Percentiles rank a stretch among this genome's conserved stretches.
Conservation (phyloP, 2,113 vertebrate genomes). For the Phoxinus phoxinus region DNA sequence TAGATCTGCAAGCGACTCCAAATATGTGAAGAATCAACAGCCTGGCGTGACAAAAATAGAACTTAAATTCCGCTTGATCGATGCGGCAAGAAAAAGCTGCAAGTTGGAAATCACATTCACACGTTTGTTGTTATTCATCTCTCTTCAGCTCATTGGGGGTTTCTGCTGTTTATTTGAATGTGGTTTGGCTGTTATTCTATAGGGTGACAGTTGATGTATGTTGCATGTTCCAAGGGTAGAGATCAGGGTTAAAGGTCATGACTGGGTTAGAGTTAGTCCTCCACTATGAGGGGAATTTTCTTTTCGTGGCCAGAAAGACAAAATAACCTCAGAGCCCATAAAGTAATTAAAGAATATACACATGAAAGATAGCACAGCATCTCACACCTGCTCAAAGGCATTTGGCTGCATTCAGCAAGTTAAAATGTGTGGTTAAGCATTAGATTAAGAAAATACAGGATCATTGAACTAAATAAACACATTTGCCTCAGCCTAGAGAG, state of each 20-base stretch:
- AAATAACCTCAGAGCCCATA: slow-evolving; percentile 7
- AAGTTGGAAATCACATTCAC: background rate
- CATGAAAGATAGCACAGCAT: background rate
- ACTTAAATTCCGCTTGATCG: background rate
- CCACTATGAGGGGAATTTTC: slow-evolving; percentile 15
- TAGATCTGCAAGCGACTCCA: slow-evolving; percentile 37
- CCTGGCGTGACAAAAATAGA: background rate
- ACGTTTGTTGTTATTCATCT: background rate
- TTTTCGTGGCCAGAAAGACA: slow-evolving; percentile 22
- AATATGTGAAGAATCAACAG: slow-evolving; percentile 37
- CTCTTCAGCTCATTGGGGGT: background rate
- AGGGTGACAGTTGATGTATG: slow-evolving; percentile 23
- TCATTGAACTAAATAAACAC: slow-evolving; percentile 21
- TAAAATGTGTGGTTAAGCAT: slow-evolving; percentile 13
- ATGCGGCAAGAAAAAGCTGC: background rate
- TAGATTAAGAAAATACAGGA: slow-evolving; percentile 2
- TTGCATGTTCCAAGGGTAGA: slow-evolving; percentile 28
- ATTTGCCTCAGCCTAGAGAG: background rate
- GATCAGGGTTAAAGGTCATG: slow-evolving; percentile 38
- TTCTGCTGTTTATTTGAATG: background rate
- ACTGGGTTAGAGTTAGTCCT: slow-evolving; percentile 12
- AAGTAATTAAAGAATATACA: background rate
- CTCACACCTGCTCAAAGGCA: background rate
- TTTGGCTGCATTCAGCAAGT: background rate
- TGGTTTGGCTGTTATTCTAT: slow-evolving; percentile 12